Evolutionary conservation across 2,888 invertebrate genomes (phyloP).

Genomic region (Polymixis flavicincta): DNA sequence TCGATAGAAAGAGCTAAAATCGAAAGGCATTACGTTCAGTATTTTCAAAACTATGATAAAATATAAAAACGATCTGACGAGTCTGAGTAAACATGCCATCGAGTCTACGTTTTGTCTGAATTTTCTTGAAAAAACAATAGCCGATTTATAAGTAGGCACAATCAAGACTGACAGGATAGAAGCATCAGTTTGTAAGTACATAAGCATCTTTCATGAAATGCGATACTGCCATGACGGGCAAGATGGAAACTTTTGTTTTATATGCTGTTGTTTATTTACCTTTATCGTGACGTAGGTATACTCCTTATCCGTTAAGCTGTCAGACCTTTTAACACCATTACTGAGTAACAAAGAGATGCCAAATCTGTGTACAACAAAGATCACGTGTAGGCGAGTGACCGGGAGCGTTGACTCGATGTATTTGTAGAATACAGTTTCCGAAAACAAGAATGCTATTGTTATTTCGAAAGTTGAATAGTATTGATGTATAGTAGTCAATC

Average conservation of each 20-base stretch:
- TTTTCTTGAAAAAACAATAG: neutral
- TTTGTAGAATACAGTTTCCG: slow-evolving; percentile 10
- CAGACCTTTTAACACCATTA: slow-evolving; percentile 33
- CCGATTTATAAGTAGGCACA: neutral
- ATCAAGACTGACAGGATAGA: slow-evolving; percentile 7
- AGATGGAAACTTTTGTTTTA: slow-evolving; percentile 3
- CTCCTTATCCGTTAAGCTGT: slow-evolving; percentile 44
- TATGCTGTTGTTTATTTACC: slow-evolving; percentile 29
- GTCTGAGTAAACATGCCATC: neutral
- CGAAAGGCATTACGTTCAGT: slow-evolving; percentile 12
- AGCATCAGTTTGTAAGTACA: slow-evolving; percentile 14
- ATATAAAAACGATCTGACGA: neutral
- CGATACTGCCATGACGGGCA: slow-evolving; percentile 8
- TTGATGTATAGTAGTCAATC: slow-evolving; percentile 11
- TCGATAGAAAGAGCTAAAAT: neutral
- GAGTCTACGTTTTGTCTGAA: slow-evolving; percentile 7
- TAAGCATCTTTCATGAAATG: slow-evolving; percentile 14
- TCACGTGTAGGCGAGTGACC: neutral
- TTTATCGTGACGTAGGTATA: slow-evolving; percentile 24
- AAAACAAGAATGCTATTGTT: neutral
- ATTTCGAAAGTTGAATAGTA: neutral
- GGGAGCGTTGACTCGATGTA: slow-evolving; percentile 6
- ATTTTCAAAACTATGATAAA: slow-evolving; percentile 8
- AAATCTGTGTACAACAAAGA: slow-evolving; percentile 26
- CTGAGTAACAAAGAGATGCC: slow-evolving; percentile 31